Evolutionary conservation across 2,888 invertebrate species (phyloP).

Genomic region (Flexamia atlantica): DNA sequence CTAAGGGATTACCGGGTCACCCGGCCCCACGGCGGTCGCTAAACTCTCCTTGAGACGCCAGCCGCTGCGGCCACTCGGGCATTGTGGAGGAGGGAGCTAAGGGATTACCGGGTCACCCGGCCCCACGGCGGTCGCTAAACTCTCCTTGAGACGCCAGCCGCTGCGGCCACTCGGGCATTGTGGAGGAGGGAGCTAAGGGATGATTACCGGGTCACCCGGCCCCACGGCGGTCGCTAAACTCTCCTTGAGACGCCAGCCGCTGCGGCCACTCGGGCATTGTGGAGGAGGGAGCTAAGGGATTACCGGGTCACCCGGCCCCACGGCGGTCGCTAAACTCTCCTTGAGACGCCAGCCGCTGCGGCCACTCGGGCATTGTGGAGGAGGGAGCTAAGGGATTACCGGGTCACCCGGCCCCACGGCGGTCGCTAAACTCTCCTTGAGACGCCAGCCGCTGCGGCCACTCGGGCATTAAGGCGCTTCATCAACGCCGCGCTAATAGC

Average conservation of each 20-base stretch:
- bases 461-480: background rate
- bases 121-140: background rate
- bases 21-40: background rate
- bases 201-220: background rate
- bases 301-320: background rate
- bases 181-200: background rate
- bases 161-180: background rate
- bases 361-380: too few species aligned
- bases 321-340: background rate
- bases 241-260: background rate
- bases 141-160: background rate
- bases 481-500: slow-evolving; percentile 12
- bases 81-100: background rate
- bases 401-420: too few species aligned
- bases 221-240: background rate
- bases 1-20: background rate
- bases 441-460: too few species aligned
- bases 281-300: background rate
- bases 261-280: background rate
- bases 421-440: too few species aligned
- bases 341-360: background rate
- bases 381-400: too few species aligned
- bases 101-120: background rate
- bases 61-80: background rate
- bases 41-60: background rate